Conservation (phyloP, 2,888 invertebrate species). For the Zygothrica quintamaculata region DNA sequence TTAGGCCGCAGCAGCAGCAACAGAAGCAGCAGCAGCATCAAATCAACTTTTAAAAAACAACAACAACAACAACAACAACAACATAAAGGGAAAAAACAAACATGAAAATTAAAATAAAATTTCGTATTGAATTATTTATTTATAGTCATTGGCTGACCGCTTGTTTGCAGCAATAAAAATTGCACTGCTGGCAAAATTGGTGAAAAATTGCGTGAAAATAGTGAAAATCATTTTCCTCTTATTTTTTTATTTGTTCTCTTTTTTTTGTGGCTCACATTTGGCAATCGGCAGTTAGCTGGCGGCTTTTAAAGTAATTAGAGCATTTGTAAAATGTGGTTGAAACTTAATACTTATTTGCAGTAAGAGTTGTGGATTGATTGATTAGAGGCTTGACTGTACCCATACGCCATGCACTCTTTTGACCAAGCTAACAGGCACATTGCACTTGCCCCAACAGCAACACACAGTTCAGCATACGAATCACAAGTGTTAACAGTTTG, state of each 20-base stretch:
- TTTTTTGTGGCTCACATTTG: constrained; percentile 25
- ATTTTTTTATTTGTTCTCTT: too few relatives aligned
- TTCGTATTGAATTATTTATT: constrained; percentile 71
- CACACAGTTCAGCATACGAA: neutral
- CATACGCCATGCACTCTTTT: constrained; percentile 1
- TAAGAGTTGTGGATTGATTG: constrained; percentile 55
- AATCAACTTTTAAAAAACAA: too few relatives aligned
- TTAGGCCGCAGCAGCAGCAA: constrained; percentile 50
- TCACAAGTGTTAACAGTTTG: constrained; percentile 24
- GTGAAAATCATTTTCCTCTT: constrained; percentile 12
- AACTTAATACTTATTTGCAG: constrained; percentile 60
- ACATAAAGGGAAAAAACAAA: neutral
- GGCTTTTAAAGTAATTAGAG: constrained; percentile 76
- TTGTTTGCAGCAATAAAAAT: constrained; percentile 52
- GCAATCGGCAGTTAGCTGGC: constrained; percentile 43
- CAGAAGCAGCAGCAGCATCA: constrained; percentile 44
- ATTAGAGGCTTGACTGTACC: constrained; percentile 36
- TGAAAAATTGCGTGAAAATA: constrained; percentile 50
- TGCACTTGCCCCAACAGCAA: constrained; percentile 3
- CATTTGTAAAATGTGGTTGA: constrained; percentile 56
- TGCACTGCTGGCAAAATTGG: constrained; percentile 33
- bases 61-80: constrained; percentile 27
- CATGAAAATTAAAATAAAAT: constrained; percentile 33
- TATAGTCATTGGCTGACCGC: constrained; percentile 37
- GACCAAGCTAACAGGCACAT: neutral